phyloP scores from a whole-genome alignment of 2,888 invertebrate genomes.

The Agonopterix heracliana region DNA sequence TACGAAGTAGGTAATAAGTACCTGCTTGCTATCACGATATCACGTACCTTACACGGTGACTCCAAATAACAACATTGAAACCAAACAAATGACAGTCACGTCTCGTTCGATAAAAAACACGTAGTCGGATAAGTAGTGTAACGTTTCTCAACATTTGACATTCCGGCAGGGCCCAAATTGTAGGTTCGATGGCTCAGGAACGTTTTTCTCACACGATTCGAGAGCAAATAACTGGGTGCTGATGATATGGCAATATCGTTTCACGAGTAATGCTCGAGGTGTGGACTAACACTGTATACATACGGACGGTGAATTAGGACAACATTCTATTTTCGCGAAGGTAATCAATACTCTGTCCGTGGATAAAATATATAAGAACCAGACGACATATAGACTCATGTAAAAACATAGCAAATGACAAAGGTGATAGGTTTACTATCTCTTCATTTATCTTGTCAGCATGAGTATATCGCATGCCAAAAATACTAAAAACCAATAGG shows the following conservation, averaged over 20 bases:
- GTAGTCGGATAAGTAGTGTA: slow-evolving; percentile 13
- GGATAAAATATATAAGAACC: background rate
- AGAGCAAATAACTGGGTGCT: slow-evolving; percentile 70
- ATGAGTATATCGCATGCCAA: no score
- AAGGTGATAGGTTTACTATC: no score
- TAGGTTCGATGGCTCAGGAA: slow-evolving; percentile 50
- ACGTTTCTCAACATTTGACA: slow-evolving; percentile 67
- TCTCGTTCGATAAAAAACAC: slow-evolving; percentile 18
- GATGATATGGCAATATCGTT: slow-evolving; percentile 66
- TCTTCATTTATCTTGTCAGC: no score
- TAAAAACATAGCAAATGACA: no score
- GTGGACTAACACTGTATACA: slow-evolving; percentile 31
- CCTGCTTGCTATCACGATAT: background rate
- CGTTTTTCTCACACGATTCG: slow-evolving; percentile 73
- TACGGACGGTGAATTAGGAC: slow-evolving; percentile 18
- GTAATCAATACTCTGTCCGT: background rate
- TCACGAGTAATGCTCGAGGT: slow-evolving; percentile 50
- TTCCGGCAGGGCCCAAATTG: slow-evolving; percentile 56
- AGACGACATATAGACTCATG: background rate
- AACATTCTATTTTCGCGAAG: slow-evolving; percentile 2
- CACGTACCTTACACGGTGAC: slow-evolving; percentile 3
- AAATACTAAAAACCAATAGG: no score
- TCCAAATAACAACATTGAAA: slow-evolving; percentile 23
- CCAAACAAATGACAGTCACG: slow-evolving; percentile 51
- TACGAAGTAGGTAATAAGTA: no score